Percentiles rank a stretch among this genome's conserved stretches.
Conservation (phyloP, 2,113 vertebrate genomes). For the Eonycteris spelaea region DNA sequence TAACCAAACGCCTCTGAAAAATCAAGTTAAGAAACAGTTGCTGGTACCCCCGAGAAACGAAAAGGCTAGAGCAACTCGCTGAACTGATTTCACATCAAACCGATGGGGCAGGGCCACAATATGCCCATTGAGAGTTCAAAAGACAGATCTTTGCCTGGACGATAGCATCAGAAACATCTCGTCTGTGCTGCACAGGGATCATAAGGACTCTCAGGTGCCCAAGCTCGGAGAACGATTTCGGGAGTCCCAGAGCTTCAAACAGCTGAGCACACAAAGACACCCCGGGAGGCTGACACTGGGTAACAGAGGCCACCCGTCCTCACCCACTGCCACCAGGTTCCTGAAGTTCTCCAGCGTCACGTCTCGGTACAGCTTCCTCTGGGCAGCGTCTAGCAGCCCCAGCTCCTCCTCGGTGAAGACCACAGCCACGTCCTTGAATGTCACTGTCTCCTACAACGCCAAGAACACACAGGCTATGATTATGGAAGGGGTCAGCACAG, state of each 20-base stretch:
- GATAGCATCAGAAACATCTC: neutral
- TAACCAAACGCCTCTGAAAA: neutral
- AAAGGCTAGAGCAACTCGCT: neutral
- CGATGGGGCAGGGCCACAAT: neutral
- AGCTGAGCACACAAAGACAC: neutral
- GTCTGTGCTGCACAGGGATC: neutral
- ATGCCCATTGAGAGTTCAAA: neutral
- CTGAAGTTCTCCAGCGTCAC: conserved; percentile 73
- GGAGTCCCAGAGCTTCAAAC: neutral
- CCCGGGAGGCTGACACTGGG: neutral
- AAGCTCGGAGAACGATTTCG: neutral
- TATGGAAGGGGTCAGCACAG: neutral
- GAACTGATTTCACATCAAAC: neutral
- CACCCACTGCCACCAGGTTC: conserved; percentile 64
- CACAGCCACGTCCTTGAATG: conserved; percentile 58
- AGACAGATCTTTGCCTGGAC: neutral
- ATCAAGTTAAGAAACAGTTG: neutral
- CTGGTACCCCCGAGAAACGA: neutral
- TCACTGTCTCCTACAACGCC: conserved; percentile 40
- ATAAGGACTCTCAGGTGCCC: no score
- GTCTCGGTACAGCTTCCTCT: conserved; percentile 57
- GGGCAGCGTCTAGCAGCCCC: conserved; percentile 33
- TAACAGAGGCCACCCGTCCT: neutral
- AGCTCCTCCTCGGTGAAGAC: conserved; percentile 66
- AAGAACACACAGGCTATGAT: neutral